Conservation (phyloP, 2,888 invertebrate genomes). For the Apodemia duryi region DNA sequence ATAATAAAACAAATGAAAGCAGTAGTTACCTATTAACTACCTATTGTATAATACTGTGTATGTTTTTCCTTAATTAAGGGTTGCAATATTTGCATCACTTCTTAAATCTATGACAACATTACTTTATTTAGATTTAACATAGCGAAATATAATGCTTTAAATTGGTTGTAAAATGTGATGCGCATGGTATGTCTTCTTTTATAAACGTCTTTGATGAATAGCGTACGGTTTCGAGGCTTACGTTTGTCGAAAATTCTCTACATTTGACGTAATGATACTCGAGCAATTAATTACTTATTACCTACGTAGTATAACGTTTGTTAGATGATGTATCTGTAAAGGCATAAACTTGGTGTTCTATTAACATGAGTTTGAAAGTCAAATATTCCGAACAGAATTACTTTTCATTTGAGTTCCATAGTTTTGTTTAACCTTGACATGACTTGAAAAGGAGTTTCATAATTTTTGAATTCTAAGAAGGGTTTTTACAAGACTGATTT, state of each 20-base stretch:
- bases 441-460: not conserved
- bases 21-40: too few species aligned
- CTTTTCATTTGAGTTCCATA: slow-evolving; percentile 10
- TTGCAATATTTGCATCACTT: too few species aligned
- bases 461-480: not conserved
- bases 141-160: too few species aligned
- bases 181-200: not conserved
- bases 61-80: too few species aligned
- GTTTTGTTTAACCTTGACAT: slow-evolving; percentile 8
- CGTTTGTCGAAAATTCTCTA: slow-evolving; percentile 5
- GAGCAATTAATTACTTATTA: slow-evolving; percentile 12
- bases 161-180: not conserved
- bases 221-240: not conserved
- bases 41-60: too few species aligned
- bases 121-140: too few species aligned
- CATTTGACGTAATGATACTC: slow-evolving; percentile 10
- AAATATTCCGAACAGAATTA: slow-evolving; percentile 10
- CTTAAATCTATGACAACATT: too few species aligned
- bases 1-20: too few species aligned
- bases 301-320: not conserved
- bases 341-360: slow-evolving; percentile 13
- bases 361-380: slow-evolving; percentile 13
- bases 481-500: not conserved
- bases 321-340: slow-evolving; percentile 12
- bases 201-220: not conserved